A percentile compares a stretch with the other conserved stretches of the same genome.
Evolutionary conservation across 2,888 invertebrate species (phyloP).

Genomic region (Julus scandinavius): DNA sequence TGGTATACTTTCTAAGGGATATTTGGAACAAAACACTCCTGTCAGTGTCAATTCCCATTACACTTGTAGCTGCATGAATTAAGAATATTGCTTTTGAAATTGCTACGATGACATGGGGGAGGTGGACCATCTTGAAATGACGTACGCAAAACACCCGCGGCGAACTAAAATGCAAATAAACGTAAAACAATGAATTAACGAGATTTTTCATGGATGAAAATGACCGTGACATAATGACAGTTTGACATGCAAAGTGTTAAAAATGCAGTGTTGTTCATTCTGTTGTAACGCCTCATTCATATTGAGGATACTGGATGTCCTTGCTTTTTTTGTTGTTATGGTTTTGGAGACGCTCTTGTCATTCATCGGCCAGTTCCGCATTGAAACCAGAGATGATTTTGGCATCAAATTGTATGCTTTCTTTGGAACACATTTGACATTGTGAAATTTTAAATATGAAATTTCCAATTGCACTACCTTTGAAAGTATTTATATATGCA

Average conservation of each 20-base stretch:
- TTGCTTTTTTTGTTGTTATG: not conserved
- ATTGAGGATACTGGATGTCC: constrained; percentile 5
- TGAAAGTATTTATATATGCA: not conserved
- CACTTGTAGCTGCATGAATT: not conserved
- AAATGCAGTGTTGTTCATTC: not conserved
- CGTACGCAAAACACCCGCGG: not conserved
- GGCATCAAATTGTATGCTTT: not conserved
- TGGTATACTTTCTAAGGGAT: not conserved
- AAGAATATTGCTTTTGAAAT: not conserved
- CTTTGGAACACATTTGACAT: not conserved
- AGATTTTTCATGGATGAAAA: not conserved
- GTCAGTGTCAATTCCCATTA: not conserved
- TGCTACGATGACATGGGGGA: not conserved
- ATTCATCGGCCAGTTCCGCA: not conserved
- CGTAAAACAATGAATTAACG: not conserved
- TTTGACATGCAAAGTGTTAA: not conserved
- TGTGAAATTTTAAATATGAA: not conserved
- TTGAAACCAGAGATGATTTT: not conserved
- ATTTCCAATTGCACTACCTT: not conserved
- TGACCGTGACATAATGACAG: not conserved
- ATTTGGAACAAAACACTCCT: not conserved
- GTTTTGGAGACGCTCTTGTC: not conserved
- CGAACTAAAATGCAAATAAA: not conserved
- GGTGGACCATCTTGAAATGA: not conserved
- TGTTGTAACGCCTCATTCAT: not conserved